These are phyloP conservation scores for Carapus acus DNA, from an alignment of 2,797 vertebrate genomes.

Conservation along the genomic window DNA sequence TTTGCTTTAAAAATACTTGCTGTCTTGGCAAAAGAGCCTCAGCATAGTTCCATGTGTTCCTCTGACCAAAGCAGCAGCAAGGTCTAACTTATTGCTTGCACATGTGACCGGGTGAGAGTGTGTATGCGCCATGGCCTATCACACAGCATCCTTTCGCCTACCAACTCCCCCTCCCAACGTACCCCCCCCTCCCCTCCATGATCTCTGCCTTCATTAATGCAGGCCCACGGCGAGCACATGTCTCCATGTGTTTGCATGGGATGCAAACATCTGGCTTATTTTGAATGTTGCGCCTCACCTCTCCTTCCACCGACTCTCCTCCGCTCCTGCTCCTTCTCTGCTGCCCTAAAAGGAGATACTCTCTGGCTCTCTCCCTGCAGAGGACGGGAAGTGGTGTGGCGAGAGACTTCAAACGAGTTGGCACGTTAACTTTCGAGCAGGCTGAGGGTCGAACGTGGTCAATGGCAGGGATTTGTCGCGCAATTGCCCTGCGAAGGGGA, in stretches of 20 bases:
- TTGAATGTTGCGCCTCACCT: slow-evolving; percentile 40
- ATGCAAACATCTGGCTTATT: slow-evolving; percentile 59
- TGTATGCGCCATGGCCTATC: slow-evolving; percentile 51
- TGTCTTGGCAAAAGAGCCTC: slow-evolving; percentile 15
- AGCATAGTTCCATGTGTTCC: slow-evolving; percentile 44
- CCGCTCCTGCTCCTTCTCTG: slow-evolving; percentile 22
- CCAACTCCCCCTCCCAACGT: too few relatives aligned
- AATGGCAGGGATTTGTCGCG: slow-evolving; percentile 61
- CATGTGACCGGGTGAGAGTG: slow-evolving; percentile 65
- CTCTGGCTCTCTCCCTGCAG: slow-evolving; percentile 18
- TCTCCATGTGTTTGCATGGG: slow-evolving; percentile 49
- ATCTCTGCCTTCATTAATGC: slow-evolving; percentile 69
- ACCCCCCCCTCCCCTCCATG: slow-evolving; percentile 41
- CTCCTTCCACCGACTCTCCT: slow-evolving; percentile 20
- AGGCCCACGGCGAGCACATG: slow-evolving; percentile 55
- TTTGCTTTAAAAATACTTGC: slow-evolving; percentile 16
- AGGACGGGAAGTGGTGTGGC: slow-evolving; percentile 49
- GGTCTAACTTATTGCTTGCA: slow-evolving; percentile 65
- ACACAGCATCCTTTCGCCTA: slow-evolving; percentile 41
- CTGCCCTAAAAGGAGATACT: slow-evolving; percentile 22
- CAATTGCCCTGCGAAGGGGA: slow-evolving; percentile 64
- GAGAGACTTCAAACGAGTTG: slow-evolving; percentile 59
- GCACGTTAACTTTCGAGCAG: slow-evolving; percentile 49
- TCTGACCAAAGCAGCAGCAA: slow-evolving; percentile 42
- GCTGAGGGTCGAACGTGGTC: slow-evolving; percentile 63